Evolutionary conservation across 2,888 invertebrate genomes (phyloP).

Genomic region (Xestia c-nigrum): DNA sequence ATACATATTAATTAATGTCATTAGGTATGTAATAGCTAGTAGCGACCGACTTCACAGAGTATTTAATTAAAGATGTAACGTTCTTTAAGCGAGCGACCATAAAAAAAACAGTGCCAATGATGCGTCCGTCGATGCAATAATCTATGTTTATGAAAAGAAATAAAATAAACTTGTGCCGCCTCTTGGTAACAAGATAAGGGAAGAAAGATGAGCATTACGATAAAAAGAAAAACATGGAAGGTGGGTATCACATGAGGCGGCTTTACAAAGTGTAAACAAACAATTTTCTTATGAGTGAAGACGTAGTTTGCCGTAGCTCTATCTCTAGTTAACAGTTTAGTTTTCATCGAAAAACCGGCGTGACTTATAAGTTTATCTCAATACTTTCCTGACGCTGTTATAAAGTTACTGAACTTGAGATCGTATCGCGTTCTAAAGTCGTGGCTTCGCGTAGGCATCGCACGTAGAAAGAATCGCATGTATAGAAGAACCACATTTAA

Average conservation of each 20-base stretch:
- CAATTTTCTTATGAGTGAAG: background rate
- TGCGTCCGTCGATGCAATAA: background rate
- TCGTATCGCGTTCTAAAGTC: constrained; percentile 45
- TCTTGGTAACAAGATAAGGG: background rate
- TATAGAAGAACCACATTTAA: constrained; percentile 36
- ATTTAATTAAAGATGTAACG: background rate
- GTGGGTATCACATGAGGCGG: background rate
- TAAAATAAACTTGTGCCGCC: background rate
- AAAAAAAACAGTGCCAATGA: background rate
- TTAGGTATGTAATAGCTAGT: background rate
- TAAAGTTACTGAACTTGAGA: constrained; percentile 51
- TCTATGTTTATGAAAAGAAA: background rate
- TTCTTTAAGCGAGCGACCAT: background rate
- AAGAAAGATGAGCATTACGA: background rate
- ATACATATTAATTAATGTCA: background rate
- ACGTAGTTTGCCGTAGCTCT: background rate
- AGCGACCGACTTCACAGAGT: background rate
- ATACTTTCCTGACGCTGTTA: constrained; percentile 48
- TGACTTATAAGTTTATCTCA: constrained; percentile 42
- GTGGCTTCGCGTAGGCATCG: constrained; percentile 23
- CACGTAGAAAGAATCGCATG: background rate
- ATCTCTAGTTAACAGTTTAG: background rate
- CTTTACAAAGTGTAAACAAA: background rate
- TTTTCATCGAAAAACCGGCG: constrained; percentile 8
- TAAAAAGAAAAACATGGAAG: background rate